Conservation (phyloP, 2,888 invertebrate genomes). For the Agriopis leucophaearia region DNA sequence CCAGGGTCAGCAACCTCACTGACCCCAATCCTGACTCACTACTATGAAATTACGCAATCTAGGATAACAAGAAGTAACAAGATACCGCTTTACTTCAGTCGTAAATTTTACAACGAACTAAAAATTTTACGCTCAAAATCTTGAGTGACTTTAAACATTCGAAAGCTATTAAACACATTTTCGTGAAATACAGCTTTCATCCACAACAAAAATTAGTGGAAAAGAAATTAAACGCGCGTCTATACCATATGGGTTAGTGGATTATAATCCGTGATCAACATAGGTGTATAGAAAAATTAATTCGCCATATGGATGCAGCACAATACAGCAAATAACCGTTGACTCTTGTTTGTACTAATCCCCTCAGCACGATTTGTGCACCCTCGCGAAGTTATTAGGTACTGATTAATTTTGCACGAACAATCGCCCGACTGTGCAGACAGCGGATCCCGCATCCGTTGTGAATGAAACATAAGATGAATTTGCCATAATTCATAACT, state of each 20-base stretch:
- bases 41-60: constrained; percentile 39
- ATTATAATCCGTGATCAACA: constrained; percentile 42
- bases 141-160: too few species aligned
- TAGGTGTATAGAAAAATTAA: constrained; percentile 48
- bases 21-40: constrained; percentile 49
- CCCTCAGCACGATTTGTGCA: constrained; percentile 57
- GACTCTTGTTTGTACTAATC: constrained; percentile 52
- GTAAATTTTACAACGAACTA: neutral
- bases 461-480: constrained; percentile 75
- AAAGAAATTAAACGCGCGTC: neutral
- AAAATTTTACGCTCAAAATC: neutral
- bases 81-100: neutral
- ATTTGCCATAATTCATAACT: constrained; percentile 49
- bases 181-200: neutral
- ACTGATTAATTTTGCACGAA: constrained; percentile 81
- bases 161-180: too few species aligned
- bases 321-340: constrained; percentile 45
- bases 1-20: constrained; percentile 57
- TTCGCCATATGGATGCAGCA: constrained; percentile 54
- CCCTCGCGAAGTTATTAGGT: constrained; percentile 57
- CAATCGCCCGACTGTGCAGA: constrained; percentile 71
- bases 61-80: neutral
- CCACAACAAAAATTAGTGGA: neutral
- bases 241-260: neutral
- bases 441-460: constrained; percentile 58